Percentiles rank a stretch among this genome's conserved stretches.
Conservation (phyloP, 2,797 vertebrate species). For the Xenopus petersii region DNA sequence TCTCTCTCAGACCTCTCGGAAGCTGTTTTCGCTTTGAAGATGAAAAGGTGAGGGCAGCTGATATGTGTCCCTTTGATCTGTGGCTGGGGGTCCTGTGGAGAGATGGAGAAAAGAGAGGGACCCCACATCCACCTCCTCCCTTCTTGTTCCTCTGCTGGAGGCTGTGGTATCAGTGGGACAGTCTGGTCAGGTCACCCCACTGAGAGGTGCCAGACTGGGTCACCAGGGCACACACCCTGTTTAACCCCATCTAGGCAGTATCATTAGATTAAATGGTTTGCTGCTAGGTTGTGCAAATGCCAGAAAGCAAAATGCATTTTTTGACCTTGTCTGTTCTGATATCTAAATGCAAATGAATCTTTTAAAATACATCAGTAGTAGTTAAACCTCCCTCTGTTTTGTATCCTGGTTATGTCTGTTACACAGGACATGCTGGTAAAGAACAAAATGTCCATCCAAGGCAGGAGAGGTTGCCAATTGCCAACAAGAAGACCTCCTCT, state of each 20-base stretch:
- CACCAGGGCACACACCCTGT: constrained; percentile 32
- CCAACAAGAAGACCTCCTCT: too few relatives aligned
- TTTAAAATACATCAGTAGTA: too few relatives aligned
- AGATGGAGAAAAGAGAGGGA: constrained; percentile 21
- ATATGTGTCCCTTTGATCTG: constrained; percentile 75
- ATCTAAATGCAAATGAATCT: too few relatives aligned
- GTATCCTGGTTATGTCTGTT: too few relatives aligned
- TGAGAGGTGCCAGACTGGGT: constrained; percentile 83
- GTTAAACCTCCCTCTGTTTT: too few relatives aligned
- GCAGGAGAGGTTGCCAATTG: too few relatives aligned
- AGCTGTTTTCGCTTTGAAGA: constrained; percentile 69
- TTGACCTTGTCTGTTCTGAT: too few relatives aligned
- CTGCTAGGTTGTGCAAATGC: background rate
- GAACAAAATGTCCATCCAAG: too few relatives aligned
- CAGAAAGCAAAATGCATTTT: background rate
- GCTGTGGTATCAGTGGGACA: constrained; percentile 77
- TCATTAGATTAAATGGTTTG: too few relatives aligned
- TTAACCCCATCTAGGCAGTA: constrained; percentile 5
- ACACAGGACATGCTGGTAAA: too few relatives aligned
- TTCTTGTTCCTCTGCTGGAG: constrained; percentile 62
- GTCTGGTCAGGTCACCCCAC: constrained; percentile 78
- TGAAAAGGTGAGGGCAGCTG: constrained; percentile 58
- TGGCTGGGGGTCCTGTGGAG: constrained; percentile 62
- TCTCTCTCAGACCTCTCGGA: constrained; percentile 43
- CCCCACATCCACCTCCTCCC: constrained; percentile 55